Conservation (phyloP, 2,888 invertebrate genomes). For the Schrankia costaestrigalis region DNA sequence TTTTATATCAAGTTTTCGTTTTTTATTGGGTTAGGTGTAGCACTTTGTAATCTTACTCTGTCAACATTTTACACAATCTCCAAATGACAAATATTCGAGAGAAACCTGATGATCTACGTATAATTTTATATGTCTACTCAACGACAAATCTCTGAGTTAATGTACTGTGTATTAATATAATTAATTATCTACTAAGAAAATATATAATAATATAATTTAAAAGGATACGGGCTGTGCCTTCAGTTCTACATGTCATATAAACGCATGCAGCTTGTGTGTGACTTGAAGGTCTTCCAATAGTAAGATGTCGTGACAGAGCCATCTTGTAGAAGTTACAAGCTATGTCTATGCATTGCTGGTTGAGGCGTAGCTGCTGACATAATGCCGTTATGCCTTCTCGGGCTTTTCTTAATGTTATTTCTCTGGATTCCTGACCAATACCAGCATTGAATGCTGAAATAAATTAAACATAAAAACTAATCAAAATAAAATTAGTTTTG, state of each 20-base stretch:
- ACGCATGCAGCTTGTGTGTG: conserved; percentile 98
- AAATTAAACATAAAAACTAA: background rate
- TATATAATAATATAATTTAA: conserved; percentile 20
- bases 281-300: conserved; percentile 93
- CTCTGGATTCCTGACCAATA: conserved; percentile 93
- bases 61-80: too few species aligned
- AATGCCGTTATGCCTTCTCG: conserved; percentile 91
- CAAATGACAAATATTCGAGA: too few species aligned
- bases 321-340: conserved; percentile 97
- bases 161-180: too few species aligned
- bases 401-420: conserved; percentile 94
- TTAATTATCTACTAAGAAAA: background rate
- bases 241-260: conserved; percentile 97
- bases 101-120: too few species aligned
- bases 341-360: conserved; percentile 95
- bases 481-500: too few species aligned
- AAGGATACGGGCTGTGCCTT: conserved; percentile 96
- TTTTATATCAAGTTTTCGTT: too few species aligned
- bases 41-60: too few species aligned
- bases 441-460: conserved; percentile 87
- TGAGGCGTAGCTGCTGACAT: conserved; percentile 92
- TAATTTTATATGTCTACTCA: too few species aligned
- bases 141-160: too few species aligned
- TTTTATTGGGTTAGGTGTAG: too few species aligned
- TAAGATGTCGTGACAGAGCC: conserved; percentile 90